These are phyloP conservation scores for Acleris cristana DNA, from an alignment of 2,888 invertebrate genomes.

Conservation along the genomic window DNA sequence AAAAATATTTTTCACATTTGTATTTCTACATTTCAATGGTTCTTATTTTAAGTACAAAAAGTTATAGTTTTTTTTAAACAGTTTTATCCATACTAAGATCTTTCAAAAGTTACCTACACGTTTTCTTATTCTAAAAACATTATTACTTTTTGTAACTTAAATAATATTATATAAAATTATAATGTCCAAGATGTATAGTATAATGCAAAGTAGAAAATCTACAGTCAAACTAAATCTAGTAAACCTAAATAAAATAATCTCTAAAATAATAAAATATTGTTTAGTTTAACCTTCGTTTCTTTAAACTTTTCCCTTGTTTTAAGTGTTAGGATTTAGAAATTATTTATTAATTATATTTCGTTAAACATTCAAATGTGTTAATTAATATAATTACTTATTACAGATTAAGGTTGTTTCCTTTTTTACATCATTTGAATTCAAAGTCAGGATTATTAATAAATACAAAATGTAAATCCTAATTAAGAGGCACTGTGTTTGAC, in stretches of 20 bases:
- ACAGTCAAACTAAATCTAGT: constrained; percentile 12
- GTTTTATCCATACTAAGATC: too few relatives aligned
- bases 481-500: too few relatives aligned
- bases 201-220: constrained; percentile 13
- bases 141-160: constrained; percentile 8
- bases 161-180: constrained; percentile 2
- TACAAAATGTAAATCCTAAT: background rate
- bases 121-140: background rate
- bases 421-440: background rate
- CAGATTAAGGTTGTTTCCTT: background rate
- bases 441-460: background rate
- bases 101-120: too few relatives aligned
- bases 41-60: background rate
- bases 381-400: background rate
- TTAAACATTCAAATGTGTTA: background rate
- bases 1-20: background rate
- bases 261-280: background rate
- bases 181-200: background rate
- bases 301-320: too few relatives aligned
- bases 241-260: constrained; percentile 1
- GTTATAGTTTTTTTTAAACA: background rate
- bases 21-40: background rate
- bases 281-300: background rate
- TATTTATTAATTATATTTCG: background rate
- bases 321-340: too few relatives aligned